Evolutionary conservation across 2,888 invertebrate species (phyloP).

Genomic region (Brenthis daphne): DNA sequence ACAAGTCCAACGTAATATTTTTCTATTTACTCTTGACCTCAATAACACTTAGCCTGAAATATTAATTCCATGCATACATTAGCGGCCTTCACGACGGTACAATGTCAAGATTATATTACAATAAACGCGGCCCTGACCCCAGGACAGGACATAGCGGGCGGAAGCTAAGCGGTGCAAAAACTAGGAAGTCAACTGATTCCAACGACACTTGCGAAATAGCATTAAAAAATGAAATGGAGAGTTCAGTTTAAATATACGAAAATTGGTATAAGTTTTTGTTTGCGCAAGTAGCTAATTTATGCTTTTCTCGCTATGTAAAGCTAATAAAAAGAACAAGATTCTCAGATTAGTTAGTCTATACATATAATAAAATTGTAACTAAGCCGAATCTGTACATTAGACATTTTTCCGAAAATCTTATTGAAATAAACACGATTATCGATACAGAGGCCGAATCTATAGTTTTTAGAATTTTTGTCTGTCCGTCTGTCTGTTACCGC

Average conservation of each 20-base stretch:
- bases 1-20: background rate
- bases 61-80: slow-evolving; percentile 25
- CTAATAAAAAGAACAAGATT: too few species aligned
- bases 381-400: too few species aligned
- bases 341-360: too few species aligned
- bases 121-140: slow-evolving; percentile 45
- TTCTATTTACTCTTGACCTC: background rate
- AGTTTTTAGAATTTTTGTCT: too few species aligned
- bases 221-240: background rate
- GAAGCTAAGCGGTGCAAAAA: slow-evolving; percentile 25
- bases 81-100: slow-evolving; percentile 51
- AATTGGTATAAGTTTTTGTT: too few species aligned
- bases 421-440: too few species aligned
- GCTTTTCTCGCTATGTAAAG: too few species aligned
- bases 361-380: too few species aligned
- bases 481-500: too few species aligned
- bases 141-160: slow-evolving; percentile 26
- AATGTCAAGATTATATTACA: slow-evolving; percentile 59
- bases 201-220: background rate
- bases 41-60: background rate
- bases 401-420: too few species aligned
- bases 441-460: too few species aligned
- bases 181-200: background rate
- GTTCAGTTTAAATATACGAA: background rate
- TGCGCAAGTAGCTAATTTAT: too few species aligned